phyloP scores from a whole-genome alignment of 2,888 invertebrate species.

The Ethmia dodecea region DNA sequence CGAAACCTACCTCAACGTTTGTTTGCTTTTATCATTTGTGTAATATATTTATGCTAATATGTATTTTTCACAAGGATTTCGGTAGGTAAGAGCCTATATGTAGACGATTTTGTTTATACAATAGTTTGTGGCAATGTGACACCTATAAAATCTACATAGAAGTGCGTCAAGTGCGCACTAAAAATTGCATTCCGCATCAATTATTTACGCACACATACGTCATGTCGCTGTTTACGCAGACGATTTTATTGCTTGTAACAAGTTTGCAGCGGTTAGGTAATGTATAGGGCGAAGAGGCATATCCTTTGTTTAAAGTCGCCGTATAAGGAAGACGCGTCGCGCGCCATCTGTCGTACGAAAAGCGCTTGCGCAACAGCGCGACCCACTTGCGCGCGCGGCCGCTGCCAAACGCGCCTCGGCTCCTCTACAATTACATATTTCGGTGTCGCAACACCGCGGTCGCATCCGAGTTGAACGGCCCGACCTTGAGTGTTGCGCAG shows the following conservation, averaged over 20 bases:
- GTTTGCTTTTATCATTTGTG: too few relatives aligned
- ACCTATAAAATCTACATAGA: too few relatives aligned
- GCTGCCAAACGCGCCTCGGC: slow-evolving; percentile 72
- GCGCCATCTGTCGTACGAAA: slow-evolving; percentile 68
- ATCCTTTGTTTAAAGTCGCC: slow-evolving; percentile 38
- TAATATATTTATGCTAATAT: too few relatives aligned
- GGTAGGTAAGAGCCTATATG: too few relatives aligned
- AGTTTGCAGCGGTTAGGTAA: slow-evolving; percentile 1
- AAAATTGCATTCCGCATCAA: too few relatives aligned
- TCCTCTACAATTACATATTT: slow-evolving; percentile 76
- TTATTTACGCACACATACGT: too few relatives aligned
- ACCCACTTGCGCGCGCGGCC: slow-evolving; percentile 62
- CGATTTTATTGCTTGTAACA: slow-evolving; percentile 5
- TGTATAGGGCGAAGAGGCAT: too few relatives aligned
- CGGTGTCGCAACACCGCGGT: slow-evolving; percentile 71
- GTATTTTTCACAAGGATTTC: too few relatives aligned
- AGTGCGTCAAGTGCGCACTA: too few relatives aligned
- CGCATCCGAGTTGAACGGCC: slow-evolving; percentile 78
- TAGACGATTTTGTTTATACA: too few relatives aligned
- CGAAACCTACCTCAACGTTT: too few relatives aligned
- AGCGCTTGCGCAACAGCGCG: slow-evolving; percentile 60
- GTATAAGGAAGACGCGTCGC: slow-evolving; percentile 62
- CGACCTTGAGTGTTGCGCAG: slow-evolving; percentile 70
- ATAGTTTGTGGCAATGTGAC: too few relatives aligned
- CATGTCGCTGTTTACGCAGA: slow-evolving; percentile 7